These are phyloP conservation scores for Rhynchomys soricoides DNA, from an alignment of 2,113 vertebrate genomes.

Conservation along the genomic window DNA sequence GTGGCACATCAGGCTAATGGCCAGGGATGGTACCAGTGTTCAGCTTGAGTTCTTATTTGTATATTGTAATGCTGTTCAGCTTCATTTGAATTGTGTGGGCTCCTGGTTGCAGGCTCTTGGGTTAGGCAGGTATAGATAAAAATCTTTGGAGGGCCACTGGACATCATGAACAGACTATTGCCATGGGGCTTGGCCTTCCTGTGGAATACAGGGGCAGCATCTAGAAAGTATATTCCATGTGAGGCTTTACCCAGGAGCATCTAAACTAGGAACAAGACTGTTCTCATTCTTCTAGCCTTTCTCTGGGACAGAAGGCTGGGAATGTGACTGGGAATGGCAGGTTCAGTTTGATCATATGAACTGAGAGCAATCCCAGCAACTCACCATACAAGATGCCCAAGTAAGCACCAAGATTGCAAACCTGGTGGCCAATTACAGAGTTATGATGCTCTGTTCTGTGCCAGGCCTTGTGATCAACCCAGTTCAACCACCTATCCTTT, in stretches of 20 bases:
- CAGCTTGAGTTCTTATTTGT: rapidly evolving
- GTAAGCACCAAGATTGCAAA: neutral
- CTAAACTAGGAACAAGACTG: neutral
- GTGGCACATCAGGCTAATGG: rapidly evolving
- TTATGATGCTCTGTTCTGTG: neutral
- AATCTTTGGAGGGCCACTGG: neutral
- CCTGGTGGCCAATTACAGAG: neutral
- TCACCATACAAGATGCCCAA: neutral
- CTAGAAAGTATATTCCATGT: neutral
- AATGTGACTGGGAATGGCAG: neutral
- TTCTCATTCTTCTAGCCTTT: neutral
- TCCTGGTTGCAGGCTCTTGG: neutral
- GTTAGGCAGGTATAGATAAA: neutral
- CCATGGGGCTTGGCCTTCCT: neutral
- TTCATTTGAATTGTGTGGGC: neutral
- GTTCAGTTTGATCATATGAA: neutral
- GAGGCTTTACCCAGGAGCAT: neutral
- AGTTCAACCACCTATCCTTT: neutral
- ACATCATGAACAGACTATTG: neutral
- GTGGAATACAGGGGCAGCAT: neutral
- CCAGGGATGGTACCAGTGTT: rapidly evolving
- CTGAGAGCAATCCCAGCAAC: neutral
- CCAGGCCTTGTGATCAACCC: neutral
- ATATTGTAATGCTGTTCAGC: neutral
- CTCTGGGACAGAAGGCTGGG: neutral